These are phyloP conservation scores for Aporrectodea caliginosa DNA, from an alignment of 1,140 invertebrate genomes.

Conservation along the genomic window DNA sequence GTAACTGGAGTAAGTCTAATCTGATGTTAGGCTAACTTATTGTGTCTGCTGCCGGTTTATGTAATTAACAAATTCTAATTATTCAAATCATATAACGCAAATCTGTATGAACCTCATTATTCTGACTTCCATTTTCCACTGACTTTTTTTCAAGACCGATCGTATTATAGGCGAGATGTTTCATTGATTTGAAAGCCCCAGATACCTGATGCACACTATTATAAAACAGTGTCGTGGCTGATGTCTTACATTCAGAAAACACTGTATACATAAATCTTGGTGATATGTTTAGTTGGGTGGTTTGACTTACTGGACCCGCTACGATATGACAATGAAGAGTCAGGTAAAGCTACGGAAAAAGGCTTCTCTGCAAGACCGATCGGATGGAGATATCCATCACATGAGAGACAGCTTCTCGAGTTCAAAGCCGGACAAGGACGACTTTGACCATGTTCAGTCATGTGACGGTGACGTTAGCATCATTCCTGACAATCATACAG, in stretches of 20 bases:
- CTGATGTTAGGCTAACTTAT: too few relatives aligned
- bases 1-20: too few relatives aligned
- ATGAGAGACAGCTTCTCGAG: background rate
- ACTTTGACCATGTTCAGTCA: background rate
- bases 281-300: background rate
- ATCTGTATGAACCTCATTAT: too few relatives aligned
- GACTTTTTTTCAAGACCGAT: too few relatives aligned
- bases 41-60: too few relatives aligned
- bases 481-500: background rate
- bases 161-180: too few relatives aligned
- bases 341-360: background rate
- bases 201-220: background rate
- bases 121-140: too few relatives aligned
- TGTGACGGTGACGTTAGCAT: background rate
- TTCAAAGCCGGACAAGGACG: background rate
- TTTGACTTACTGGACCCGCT: constrained; percentile 11
- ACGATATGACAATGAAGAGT: background rate
- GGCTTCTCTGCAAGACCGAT: background rate
- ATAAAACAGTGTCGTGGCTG: background rate
- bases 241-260: background rate
- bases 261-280: too few relatives aligned
- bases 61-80: too few relatives aligned
- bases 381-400: background rate
- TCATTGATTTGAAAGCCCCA: background rate
- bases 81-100: too few relatives aligned